Conservation (phyloP, 2,113 vertebrate species). For the Hystrix cristata region DNA sequence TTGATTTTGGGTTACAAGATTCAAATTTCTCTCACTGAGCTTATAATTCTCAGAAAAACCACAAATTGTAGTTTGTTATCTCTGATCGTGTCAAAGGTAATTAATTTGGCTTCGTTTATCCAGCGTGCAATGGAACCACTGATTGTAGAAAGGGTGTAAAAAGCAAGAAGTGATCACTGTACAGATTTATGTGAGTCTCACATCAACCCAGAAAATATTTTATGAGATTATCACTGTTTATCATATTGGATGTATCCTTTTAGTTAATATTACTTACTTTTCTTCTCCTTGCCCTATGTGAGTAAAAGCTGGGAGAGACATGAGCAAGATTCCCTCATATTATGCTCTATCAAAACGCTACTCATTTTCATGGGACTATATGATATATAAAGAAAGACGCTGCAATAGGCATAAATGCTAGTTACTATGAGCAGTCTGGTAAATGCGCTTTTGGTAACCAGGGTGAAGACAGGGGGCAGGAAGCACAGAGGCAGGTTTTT, state of each 20-base stretch:
- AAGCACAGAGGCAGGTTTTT: not conserved
- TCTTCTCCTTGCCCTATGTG: not conserved
- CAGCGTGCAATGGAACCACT: not conserved
- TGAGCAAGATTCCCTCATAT: not conserved
- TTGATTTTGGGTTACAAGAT: not conserved
- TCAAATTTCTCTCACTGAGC: constrained; percentile 19
- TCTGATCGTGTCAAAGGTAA: not conserved
- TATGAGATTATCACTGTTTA: not conserved
- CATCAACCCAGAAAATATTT: not conserved
- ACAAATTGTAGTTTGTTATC: not conserved
- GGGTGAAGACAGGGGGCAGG: not conserved
- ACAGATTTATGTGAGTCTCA: not conserved
- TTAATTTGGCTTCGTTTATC: not conserved
- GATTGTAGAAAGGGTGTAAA: not conserved
- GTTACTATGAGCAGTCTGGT: not conserved
- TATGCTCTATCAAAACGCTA: not conserved
- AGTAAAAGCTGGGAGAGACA: not conserved
- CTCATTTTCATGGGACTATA: not conserved
- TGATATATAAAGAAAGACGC: not conserved
- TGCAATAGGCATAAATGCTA: not conserved
- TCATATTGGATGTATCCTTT: not conserved
- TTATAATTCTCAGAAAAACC: constrained; percentile 10
- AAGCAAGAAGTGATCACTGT: not conserved
- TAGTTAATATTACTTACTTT: not conserved
- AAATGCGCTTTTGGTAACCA: not conserved